Base-by-base conservation (phyloP, 2,797 vertebrate species). In the Meriones psammophilus region DNA sequence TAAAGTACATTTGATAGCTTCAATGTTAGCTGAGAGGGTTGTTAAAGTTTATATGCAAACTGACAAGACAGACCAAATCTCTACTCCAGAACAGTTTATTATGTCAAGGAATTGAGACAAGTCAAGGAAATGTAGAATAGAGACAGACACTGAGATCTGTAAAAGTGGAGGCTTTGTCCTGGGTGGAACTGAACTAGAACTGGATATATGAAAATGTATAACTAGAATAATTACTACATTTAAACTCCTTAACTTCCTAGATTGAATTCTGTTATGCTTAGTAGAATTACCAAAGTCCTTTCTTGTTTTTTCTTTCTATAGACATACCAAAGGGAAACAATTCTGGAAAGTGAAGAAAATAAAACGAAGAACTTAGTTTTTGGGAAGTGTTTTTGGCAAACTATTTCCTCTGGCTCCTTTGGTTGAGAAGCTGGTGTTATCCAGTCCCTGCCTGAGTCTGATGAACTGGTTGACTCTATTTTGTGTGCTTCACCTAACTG, bases 21-120 rank as follows among this genome's bases (percentile, higher is more conserved):
- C 89, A 93, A 77, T 88, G 39, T 93, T 92, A 92, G 66, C 69
- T 81, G 81, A 94, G 79, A 91, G 73, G 10, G 33, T 76, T 36
- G 76, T 94, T 97, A 95, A 95, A 83, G 91, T 95, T 96, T 91
- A 87, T 92, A 91, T 69, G 73, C 28, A 33, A 89, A 85, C 26
- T 24, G 46, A 86, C 64, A 86, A 96, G 79, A n/a, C 15, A 54
- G 93, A 18, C 50, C 39, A 46, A 85, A 42, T 94, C 95, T 97
- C 62, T 36, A 81, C 36, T 96, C 64, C 30, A 84, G 60, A 87
- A n/a, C 12, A 91, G 73, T 39, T 94, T 88, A 83, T 87, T 86
- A 94, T 87, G 54, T 94, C 58, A 95, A 93, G 15, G 64, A 71
- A 30, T 86, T 87, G 94, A 54, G 56, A 71, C 58, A 92, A 87